Evolutionary conservation across 2,797 vertebrate species (phyloP), one percentile per base, ranked within the genome.

Genomic region (Parotocinclus haroldoi): DNA sequence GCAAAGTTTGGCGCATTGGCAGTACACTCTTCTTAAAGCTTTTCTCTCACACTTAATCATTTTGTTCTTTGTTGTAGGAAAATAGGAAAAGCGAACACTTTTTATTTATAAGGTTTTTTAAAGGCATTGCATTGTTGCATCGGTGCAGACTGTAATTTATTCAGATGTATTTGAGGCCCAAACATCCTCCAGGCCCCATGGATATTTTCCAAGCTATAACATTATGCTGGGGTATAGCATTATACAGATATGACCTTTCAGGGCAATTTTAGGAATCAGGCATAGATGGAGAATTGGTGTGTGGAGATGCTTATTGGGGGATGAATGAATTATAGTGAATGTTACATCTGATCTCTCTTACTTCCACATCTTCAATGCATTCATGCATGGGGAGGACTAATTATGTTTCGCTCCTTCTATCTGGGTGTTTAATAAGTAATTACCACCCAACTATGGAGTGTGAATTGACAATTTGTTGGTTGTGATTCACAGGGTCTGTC

Each of bases 361-460:
- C 51, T 50, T 49, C 44, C 58, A 50, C 45, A 50, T 39, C 10
- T 52, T 40, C 70, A 44, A 46, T 17, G 36, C 54, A 58, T 50
- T 67, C 63, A 61, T 57, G 70, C 52, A 68, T 49, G 67, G 66
- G 46, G 19, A 37, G 46, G 63, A 46, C 60, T 66, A 71, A 74
- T 71, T 74, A 68, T 44, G 61, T 53, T 70, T 68, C 49, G 59
- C 69, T 58, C 16, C 53, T 45, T 60, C 72, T 76, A 61, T 74
- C 58, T 63, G 66, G 57, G 53, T 75, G 63, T 75, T 74, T 78
- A 74, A 76, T 78, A 75, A 73, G 69, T 69, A 78, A 73, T 78
- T 80, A 74, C 37, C 54, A 37, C 59, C 27, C 17, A 39, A 53
- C 72, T 51, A 16, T 62, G 57, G 46, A 50, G 63, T 66, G 65